These are phyloP conservation scores for Diachasma alloeum DNA, from an alignment of 1,140 invertebrate genomes.

Conservation along the genomic window DNA sequence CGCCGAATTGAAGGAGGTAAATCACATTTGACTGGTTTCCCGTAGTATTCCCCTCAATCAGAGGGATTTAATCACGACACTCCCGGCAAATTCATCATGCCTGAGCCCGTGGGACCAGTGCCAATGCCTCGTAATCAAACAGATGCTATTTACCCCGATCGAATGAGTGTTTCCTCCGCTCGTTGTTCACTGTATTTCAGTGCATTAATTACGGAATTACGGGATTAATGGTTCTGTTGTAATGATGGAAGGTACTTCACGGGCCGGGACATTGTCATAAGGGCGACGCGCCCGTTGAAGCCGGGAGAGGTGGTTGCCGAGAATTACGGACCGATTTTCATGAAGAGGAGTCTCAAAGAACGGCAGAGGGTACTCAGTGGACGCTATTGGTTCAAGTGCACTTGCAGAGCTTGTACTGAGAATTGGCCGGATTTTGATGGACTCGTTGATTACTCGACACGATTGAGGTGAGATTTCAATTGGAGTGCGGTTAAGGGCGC, in stretches of 20 bases:
- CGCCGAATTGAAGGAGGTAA: too few species aligned
- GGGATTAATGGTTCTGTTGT: neutral
- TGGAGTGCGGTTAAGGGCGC: too few species aligned
- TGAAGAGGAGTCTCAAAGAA: conserved; percentile 70
- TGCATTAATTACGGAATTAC: neutral
- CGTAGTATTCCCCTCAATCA: too few species aligned
- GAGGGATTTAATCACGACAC: too few species aligned
- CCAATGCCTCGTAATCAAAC: too few species aligned
- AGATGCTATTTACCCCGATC: too few species aligned
- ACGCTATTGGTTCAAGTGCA: conserved; percentile 84
- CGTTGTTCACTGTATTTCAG: too few species aligned
- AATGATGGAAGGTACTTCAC: conserved; percentile 73
- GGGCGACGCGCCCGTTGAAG: conserved; percentile 71
- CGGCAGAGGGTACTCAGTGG: conserved; percentile 72
- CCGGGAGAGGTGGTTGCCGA: conserved; percentile 77
- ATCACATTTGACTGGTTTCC: too few species aligned
- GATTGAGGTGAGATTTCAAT: conserved; percentile 35
- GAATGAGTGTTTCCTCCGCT: too few species aligned
- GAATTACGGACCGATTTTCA: conserved; percentile 87
- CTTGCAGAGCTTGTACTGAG: conserved; percentile 76
- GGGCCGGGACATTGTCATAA: conserved; percentile 76
- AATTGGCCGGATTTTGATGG: conserved; percentile 79
- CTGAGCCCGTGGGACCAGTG: too few species aligned
- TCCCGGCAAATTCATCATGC: too few species aligned
- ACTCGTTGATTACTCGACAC: conserved; percentile 61